phyloP scores from a whole-genome alignment of 2,113 vertebrate species.

The Alethe diademata region DNA sequence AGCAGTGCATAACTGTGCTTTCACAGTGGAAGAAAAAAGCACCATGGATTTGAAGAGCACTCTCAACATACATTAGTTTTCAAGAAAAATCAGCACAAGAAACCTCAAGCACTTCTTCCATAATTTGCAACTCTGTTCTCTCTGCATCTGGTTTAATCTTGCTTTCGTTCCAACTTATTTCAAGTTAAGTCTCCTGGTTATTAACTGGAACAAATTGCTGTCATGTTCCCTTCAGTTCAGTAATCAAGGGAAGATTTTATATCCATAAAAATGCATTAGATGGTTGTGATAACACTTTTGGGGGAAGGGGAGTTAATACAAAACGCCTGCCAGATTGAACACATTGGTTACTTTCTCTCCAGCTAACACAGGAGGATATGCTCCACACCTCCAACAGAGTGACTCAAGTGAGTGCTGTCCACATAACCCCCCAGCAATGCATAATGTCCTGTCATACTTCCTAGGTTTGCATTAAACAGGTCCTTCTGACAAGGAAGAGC shows the following conservation, averaged over 20 bases:
- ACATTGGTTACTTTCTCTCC: not conserved
- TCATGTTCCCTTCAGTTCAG: conserved; percentile 7
- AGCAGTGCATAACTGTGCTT: not conserved
- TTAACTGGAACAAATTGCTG: conserved; percentile 40
- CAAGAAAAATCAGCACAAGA: not conserved
- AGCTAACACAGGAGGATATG: not conserved
- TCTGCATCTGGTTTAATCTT: conserved; percentile 33
- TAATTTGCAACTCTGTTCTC: not conserved
- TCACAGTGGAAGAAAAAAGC: not conserved
- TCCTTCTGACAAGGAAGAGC: not conserved
- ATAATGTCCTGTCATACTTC: not conserved
- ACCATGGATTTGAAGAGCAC: not conserved
- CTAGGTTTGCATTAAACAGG: not conserved
- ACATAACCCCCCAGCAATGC: not conserved
- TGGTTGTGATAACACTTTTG: not conserved
- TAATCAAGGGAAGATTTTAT: conserved; percentile 40
- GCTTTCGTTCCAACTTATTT: conserved; percentile 25
- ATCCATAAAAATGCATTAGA: conserved; percentile 39
- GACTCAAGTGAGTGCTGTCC: not conserved
- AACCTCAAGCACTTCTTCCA: not conserved
- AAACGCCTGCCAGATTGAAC: conserved; percentile 13
- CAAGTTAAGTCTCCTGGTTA: conserved; percentile 26
- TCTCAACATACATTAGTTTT: not conserved
- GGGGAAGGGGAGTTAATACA: not conserved
- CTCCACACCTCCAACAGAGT: not conserved